Base-by-base conservation (phyloP, 1,140 invertebrate species). In the Myzus persicae region DNA sequence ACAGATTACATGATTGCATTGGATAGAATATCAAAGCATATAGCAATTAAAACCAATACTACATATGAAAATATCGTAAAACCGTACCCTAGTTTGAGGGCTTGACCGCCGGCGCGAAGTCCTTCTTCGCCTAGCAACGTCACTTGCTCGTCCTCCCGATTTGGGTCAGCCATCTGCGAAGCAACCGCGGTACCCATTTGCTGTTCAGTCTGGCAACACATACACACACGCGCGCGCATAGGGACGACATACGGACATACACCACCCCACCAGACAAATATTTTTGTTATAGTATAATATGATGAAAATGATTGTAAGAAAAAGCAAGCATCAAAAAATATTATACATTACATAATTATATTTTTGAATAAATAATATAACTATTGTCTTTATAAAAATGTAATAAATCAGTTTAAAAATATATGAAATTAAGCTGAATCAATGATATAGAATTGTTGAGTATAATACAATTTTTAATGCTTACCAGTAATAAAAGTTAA, bases 51-150 rank as follows among this genome's bases (percentile, higher is more conserved):
- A 67, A 90, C 89, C 89, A 90, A 90, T 90, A 90, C 54, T 90
- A 91, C 81, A 54, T 54, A 85, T 85, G 46, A 85, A 84, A 85
- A 85, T 82, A 92, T 92, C 22, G n/a, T 93, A 84, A 85, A 93
- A 93, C 96, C 96, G 97, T 97, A 98, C 98, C 98, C 98, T 95
- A 99, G 96, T 96, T 99, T 99, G 95, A 99, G 97, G 95, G 98
- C 97, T 93, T 94, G 94, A 95, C 98, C 98, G 95, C 98, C 97
- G 95, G 98, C 97, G 95, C 98, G 97, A 94, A 98, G 96, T 95
- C 97, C 98, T 96, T 99, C 98, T 96, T 99, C 98, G 95, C 98
- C 98, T 94, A 99, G 97, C 94, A 99, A 96, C 94, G 98, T 98
- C 94, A 98, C 97, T 96, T 98, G 98, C 96, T 99, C 98, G 96